These are phyloP conservation scores for Heterochromis multidens DNA, from an alignment of 2,113 vertebrate genomes.

Conservation along the genomic window DNA sequence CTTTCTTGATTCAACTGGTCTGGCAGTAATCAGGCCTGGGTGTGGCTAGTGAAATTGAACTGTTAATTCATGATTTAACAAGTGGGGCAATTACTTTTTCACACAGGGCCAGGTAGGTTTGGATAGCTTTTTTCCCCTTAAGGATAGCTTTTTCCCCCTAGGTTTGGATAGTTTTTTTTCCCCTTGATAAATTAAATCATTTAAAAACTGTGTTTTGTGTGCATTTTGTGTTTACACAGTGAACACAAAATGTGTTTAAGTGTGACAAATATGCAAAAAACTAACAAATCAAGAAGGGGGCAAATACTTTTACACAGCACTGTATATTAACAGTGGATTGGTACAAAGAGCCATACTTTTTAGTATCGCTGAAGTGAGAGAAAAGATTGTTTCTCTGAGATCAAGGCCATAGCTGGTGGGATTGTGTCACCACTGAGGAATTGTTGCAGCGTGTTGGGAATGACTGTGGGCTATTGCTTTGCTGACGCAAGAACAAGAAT, in stretches of 20 bases:
- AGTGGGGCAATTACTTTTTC: not conserved
- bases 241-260: too few relatives aligned
- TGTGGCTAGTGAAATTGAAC: too few relatives aligned
- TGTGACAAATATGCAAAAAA: not conserved
- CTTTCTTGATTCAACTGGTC: too few relatives aligned
- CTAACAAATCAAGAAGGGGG: not conserved
- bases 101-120: not conserved
- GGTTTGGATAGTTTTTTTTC: too few relatives aligned
- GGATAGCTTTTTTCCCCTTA: too few relatives aligned
- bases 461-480: not conserved
- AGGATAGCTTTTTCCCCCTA: too few relatives aligned
- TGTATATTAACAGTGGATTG: not conserved
- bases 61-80: not conserved
- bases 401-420: not conserved
- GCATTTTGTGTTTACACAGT: too few relatives aligned
- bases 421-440: not conserved
- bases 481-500: slow-evolving; percentile 16
- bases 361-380: not conserved
- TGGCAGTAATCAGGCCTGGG: too few relatives aligned
- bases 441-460: not conserved
- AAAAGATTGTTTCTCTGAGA: not conserved
- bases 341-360: not conserved
- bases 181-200: not conserved
- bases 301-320: accelerated
- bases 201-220: too few relatives aligned